Evolutionary conservation across 1,140 invertebrate species (phyloP).

Genomic region (Brachystomella parvula): DNA sequence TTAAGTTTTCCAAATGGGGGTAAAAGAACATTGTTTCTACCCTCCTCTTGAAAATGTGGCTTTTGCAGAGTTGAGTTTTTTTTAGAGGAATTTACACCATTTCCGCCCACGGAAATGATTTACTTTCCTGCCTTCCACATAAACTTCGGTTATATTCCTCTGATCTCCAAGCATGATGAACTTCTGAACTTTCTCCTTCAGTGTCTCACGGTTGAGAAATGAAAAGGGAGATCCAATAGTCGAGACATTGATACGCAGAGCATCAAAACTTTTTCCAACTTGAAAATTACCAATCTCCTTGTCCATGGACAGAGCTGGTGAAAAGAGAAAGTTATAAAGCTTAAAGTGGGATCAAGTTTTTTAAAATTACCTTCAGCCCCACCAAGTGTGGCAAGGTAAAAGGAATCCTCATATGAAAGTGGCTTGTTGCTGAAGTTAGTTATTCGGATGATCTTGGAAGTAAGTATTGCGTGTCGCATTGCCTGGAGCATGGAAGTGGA

Average conservation of each 20-base stretch:
- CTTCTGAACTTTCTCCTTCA: slow-evolving; percentile 62
- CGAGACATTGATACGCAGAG: slow-evolving; percentile 53
- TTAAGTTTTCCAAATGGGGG: background rate
- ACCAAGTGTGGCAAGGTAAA: slow-evolving; percentile 75
- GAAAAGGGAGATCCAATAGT: slow-evolving; percentile 42
- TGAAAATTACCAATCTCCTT: slow-evolving; percentile 68
- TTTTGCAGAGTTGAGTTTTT: no score
- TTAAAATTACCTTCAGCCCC: slow-evolving; percentile 57
- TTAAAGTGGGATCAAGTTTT: background rate
- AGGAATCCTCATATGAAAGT: slow-evolving; percentile 65
- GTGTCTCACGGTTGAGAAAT: slow-evolving; percentile 46
- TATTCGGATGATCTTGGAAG: slow-evolving; percentile 57
- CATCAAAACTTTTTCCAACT: slow-evolving; percentile 77
- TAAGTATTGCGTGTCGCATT: slow-evolving; percentile 61
- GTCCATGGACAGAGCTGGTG: slow-evolving; percentile 61
- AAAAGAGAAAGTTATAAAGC: slow-evolving; percentile 5
- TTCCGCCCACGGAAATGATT: slow-evolving; percentile 39
- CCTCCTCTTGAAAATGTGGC: no score
- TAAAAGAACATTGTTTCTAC: background rate
- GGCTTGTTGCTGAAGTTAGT: slow-evolving; percentile 45
- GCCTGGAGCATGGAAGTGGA: slow-evolving; percentile 56
- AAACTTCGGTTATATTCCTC: slow-evolving; percentile 69
- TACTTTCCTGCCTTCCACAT: slow-evolving; percentile 59
- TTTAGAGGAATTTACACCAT: slow-evolving; percentile 7
- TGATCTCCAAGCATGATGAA: slow-evolving; percentile 77